phyloP scores from a whole-genome alignment of 2,888 invertebrate genomes.

The Listrodromus nycthemerus region DNA sequence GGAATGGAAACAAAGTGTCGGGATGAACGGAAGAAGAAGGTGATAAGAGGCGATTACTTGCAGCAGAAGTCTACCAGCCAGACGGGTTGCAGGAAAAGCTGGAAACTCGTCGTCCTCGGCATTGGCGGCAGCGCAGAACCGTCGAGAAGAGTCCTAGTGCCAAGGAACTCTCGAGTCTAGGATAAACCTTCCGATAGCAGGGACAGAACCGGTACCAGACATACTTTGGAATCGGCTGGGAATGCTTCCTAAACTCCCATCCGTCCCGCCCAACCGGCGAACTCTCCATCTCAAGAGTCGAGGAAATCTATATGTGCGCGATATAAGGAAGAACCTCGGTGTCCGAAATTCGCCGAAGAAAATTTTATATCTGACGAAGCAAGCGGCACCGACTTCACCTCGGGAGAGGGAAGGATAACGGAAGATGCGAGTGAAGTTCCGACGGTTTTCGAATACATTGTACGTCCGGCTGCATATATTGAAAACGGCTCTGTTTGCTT shows the following conservation, averaged over 20 bases:
- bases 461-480: conserved; percentile 40
- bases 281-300: not conserved
- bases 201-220: conserved; percentile 54
- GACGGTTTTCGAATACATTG: conserved; percentile 59
- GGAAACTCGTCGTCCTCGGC: conserved; percentile 34
- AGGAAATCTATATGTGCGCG: conserved; percentile 31
- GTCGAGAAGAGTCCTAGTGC: conserved; percentile 45
- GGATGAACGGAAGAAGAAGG: conserved; percentile 47
- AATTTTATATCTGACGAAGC: conserved; percentile 59
- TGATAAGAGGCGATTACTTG: conserved; percentile 68
- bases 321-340: conserved; percentile 40
- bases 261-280: not conserved
- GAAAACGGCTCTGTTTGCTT: conserved; percentile 56
- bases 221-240: conserved; percentile 54
- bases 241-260: conserved; percentile 1
- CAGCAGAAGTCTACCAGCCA: conserved; percentile 55
- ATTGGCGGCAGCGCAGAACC: conserved; percentile 11
- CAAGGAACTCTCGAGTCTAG: conserved; percentile 53
- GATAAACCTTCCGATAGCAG: conserved; percentile 63
- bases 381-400: conserved; percentile 9
- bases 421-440: conserved; percentile 45
- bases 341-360: conserved; percentile 46
- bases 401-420: conserved; percentile 9
- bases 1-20: conserved; percentile 25
- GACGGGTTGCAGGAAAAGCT: not conserved